phyloP scores from a whole-genome alignment of 2,113 vertebrate species.

The Scolopax mira region DNA sequence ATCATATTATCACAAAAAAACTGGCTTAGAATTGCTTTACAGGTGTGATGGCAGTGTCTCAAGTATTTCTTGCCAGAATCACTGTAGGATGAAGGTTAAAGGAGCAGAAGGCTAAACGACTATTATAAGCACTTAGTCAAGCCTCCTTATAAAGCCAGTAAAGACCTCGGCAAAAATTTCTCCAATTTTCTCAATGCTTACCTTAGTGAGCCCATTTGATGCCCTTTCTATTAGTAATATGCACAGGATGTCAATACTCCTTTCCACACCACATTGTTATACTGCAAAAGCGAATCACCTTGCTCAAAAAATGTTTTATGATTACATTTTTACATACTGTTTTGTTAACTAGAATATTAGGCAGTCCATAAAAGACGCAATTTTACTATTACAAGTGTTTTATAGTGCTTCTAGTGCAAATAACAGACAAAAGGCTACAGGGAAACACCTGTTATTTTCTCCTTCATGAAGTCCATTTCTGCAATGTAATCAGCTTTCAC shows the following conservation, averaged over 20 bases:
- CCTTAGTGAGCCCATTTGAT: background rate
- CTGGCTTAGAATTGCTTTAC: background rate
- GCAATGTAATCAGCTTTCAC: background rate
- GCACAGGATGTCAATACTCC: background rate
- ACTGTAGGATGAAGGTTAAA: background rate
- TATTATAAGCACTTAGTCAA: background rate
- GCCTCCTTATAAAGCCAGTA: background rate
- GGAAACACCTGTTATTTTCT: background rate
- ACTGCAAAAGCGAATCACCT: background rate
- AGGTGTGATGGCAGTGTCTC: background rate
- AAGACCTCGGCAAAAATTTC: background rate
- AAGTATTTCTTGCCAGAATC: background rate
- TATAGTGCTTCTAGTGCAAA: background rate
- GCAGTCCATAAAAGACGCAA: background rate
- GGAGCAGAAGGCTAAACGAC: background rate
- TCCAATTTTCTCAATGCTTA: background rate
- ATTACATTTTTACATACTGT: background rate
- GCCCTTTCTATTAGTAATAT: background rate
- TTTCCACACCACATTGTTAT: background rate
- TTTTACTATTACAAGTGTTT: background rate
- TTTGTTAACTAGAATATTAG: background rate
- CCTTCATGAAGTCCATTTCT: background rate
- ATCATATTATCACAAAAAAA: background rate
- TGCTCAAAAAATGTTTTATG: background rate
- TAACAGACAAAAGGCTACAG: background rate